phyloP scores from a whole-genome alignment of 2,888 invertebrate species.

The Troides oblongomaculatus region DNA sequence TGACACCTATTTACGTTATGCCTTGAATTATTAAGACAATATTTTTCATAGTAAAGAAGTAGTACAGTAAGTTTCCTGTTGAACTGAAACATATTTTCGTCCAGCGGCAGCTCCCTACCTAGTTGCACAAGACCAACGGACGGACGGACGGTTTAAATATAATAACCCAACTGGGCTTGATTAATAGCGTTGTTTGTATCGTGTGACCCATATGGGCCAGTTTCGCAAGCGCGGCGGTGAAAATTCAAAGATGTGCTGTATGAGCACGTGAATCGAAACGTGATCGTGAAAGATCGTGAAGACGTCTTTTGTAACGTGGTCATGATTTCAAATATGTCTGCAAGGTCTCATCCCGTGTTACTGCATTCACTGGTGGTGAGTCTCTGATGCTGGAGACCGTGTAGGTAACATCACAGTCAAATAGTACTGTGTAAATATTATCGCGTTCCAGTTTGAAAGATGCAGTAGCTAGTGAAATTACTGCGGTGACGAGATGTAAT shows the following conservation, averaged over 20 bases:
- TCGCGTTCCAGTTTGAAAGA: no score
- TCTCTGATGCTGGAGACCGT: no score
- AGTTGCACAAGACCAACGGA: conserved; percentile 16
- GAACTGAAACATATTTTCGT: background rate
- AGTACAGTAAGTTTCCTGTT: background rate
- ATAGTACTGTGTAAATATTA: no score
- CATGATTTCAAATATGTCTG: background rate
- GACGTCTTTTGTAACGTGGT: background rate
- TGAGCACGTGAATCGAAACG: conserved; percentile 10
- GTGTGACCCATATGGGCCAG: conserved; percentile 16
- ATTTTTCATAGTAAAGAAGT: background rate
- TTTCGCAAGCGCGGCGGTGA: conserved; percentile 18
- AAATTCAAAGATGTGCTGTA: conserved; percentile 18
- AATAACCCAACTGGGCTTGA: conserved; percentile 20
- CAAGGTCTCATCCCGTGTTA: no score
- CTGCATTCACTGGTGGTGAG: no score
- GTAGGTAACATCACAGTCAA: no score
- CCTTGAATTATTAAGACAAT: no score
- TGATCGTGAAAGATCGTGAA: no score
- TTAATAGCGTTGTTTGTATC: conserved; percentile 12
- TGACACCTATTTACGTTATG: no score
- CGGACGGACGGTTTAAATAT: conserved; percentile 20
- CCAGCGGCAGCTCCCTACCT: background rate
- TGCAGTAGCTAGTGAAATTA: no score
- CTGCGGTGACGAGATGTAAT: no score